Percentiles rank a stretch among this genome's conserved stretches.
These are phyloP conservation scores for Hydrolagus affinis DNA, from an alignment of 2,113 vertebrate species.

Conservation along the genomic window DNA sequence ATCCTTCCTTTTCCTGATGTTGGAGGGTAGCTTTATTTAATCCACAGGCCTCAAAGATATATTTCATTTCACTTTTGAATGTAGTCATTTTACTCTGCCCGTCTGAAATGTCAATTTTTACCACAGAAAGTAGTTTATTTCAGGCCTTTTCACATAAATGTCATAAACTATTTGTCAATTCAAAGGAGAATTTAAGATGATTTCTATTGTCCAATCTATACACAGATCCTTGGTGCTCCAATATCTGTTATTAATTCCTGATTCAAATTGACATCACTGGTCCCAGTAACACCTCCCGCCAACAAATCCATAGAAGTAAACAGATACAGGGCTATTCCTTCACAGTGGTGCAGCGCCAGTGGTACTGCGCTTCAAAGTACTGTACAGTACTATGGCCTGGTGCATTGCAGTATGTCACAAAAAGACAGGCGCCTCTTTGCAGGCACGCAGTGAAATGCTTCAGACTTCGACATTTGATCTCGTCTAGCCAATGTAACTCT, in stretches of 20 bases:
- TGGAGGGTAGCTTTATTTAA: neutral
- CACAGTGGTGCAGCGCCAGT: constrained; percentile 18
- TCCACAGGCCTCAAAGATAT: neutral
- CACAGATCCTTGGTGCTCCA: neutral
- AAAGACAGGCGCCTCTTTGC: constrained; percentile 47
- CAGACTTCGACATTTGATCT: constrained; percentile 55
- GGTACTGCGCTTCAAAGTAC: neutral
- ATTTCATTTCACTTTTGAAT: neutral
- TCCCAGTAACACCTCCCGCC: neutral
- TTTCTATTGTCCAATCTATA: neutral
- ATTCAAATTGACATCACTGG: neutral
- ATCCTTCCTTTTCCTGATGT: neutral
- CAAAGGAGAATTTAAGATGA: neutral
- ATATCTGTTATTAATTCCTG: neutral
- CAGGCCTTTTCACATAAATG: neutral
- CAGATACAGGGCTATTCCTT: neutral
- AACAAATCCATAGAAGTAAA: constrained; percentile 1
- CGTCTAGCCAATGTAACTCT: constrained; percentile 51
- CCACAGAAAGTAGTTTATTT: neutral
- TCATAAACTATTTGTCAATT: neutral
- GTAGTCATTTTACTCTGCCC: neutral
- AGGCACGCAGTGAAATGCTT: constrained; percentile 57
- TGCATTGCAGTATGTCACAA: constrained; percentile 45
- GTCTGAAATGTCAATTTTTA: neutral
- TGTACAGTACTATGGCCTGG: neutral